Base-by-base conservation (phyloP, 2,797 vertebrate genomes). In the Platalea minor region DNA sequence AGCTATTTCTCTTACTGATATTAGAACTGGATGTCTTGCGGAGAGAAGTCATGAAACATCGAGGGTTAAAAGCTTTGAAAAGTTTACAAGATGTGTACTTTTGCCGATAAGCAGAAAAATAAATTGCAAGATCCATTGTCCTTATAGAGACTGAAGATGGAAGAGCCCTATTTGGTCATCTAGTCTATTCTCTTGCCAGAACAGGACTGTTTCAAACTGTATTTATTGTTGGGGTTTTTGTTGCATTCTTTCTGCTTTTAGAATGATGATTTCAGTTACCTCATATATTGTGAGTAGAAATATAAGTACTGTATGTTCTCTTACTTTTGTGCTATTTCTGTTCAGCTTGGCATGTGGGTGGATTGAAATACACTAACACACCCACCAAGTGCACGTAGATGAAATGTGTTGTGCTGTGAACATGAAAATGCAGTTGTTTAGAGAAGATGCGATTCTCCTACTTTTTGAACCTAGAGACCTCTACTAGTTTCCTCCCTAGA, bases 241-340 rank as follows among this genome's bases (percentile, higher is more conserved):
- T 90, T 83, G 29, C n/a, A 41, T 95, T 90, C 61, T 90, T 95
- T 88, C 75, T 90, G 90, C 56, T 84, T 96, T 95, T 82, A 91
- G 67, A 91, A 69, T 89, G 89, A 88, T 95, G 43, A 94, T 91
- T 96, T 94, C 76, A 82, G 91, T 94, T 96, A 95, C 92, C 85
- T 95, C 87, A 76, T 85, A 76, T 85, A 93, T 83, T 96, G 87
- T 93, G 87, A 96, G 91, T 53, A 85, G 86, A 91, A 95, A 94
- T 94, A 13, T 72, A 88, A 96, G 97, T 96, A 97, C 97, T 96
- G 75, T 89, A 89, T 96, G 97, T 97, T 97, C 97, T 91, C 81
- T 84, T 96, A 92, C 88, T 96, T 97, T 89, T 86, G 88, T 93
- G 94, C 96, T 97, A 96, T 97, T 97, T 97, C 95, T 97, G 93